A percentile compares a stretch with the other conserved stretches of the same genome.
These are phyloP conservation scores for Pentalonia nigronervosa DNA, from an alignment of 1,140 invertebrate genomes.

Conservation along the genomic window DNA sequence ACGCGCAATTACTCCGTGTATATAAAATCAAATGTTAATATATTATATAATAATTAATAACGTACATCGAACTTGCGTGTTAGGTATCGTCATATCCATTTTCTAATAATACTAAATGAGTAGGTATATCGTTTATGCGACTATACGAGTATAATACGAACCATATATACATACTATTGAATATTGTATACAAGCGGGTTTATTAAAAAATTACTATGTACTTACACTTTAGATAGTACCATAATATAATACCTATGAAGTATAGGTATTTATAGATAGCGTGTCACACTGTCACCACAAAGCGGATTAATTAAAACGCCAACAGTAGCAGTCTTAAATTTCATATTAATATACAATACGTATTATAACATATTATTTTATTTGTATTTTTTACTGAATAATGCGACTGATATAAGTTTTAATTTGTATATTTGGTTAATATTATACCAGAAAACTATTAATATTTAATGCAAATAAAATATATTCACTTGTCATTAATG, in stretches of 20 bases:
- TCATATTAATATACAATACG: neutral
- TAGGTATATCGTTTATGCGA: too few relatives aligned
- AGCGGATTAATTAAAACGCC: neutral
- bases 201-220: neutral
- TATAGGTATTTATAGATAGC: neutral
- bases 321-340: neutral
- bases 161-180: neutral
- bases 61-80: neutral
- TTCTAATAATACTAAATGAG: neutral
- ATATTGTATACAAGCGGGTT: neutral
- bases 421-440: neutral
- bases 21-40: neutral
- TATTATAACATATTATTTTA: neutral
- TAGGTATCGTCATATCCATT: neutral
- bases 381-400: neutral
- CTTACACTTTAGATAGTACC: conserved; percentile 8
- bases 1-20: neutral
- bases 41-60: neutral
- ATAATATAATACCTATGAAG: neutral
- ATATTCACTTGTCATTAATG: neutral
- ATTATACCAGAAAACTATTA: neutral
- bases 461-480: conserved; percentile 2
- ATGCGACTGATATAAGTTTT: neutral
- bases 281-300: neutral
- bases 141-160: neutral